phyloP scores from a whole-genome alignment of 2,888 invertebrate genomes.

The Leptinotarsa peninsularis region DNA sequence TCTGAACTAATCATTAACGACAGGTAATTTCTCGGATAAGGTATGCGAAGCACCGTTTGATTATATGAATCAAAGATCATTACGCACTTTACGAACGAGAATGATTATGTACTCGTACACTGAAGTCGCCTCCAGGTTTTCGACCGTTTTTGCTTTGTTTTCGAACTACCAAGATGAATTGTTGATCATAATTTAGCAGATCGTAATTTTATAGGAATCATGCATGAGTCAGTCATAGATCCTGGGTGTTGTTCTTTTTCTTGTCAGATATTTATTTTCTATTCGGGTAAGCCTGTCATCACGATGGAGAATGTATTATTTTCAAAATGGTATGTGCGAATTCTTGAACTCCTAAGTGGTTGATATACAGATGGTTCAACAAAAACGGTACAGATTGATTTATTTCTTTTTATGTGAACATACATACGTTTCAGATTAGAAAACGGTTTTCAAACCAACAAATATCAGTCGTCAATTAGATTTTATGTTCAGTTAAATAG shows the following conservation, averaged over 20 bases:
- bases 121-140: conserved; percentile 32
- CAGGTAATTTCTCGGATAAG: conserved; percentile 42
- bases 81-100: conserved; percentile 39
- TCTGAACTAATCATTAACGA: conserved; percentile 44
- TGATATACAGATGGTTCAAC: too few species aligned
- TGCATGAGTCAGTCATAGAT: conserved; percentile 25
- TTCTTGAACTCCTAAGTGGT: too few species aligned
- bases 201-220: conserved; percentile 34
- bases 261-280: not conserved
- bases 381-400: too few species aligned
- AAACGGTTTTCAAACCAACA: too few species aligned
- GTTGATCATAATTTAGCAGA: conserved; percentile 37
- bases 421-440: too few species aligned
- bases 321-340: not conserved
- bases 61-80: conserved; percentile 48
- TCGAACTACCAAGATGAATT: conserved; percentile 26
- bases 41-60: conserved; percentile 41
- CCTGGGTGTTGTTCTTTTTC: not conserved
- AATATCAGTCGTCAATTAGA: too few species aligned
- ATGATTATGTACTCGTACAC: conserved; percentile 31
- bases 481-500: too few species aligned
- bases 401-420: too few species aligned
- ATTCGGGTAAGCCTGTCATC: not conserved
- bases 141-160: conserved; percentile 26
- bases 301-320: not conserved